Base-by-base conservation (phyloP, 2,113 vertebrate genomes). In the Tetrax tetrax region DNA sequence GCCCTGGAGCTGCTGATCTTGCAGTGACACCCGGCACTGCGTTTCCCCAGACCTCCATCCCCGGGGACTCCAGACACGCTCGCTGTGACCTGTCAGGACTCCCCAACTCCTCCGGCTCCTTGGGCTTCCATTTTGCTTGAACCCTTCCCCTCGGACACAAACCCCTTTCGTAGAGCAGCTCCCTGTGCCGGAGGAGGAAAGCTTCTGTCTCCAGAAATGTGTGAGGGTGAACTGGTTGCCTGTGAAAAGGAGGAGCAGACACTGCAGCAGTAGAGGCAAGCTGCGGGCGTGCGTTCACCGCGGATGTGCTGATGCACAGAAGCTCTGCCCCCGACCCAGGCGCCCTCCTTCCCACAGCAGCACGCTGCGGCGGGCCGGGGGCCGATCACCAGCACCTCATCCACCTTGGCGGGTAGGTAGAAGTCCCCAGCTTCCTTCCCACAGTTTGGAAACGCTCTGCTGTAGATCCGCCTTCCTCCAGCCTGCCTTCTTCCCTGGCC, bases 121-220 rank as follows among this genome's bases (percentile, higher is more conserved):
- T 2, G 8, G 25, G 57, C 14, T 64, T 54, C 37, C 37, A 3
- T 29, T 66, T 54, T 54, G 28, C 48, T n/a, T 2, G 1, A 59
- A 83, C 71, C 51, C 16, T 33, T 69, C 33, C 33, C 41, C 45
- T 68, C 1, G 0, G 53, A 57, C 57, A 27, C 11, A 41, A 72
- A 50, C 16, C 43, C 38, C 56, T 43, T 51, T 69, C 29, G 10
- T 12, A 10, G 63, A 50, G 71, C 54, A 72, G 41, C 61, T 48
- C 43, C 43, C 45, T 0, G 0, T 35, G 38, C 38, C 0, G 1
- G n/a, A 22, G 59, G 12, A 63, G 35, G 31, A 41, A 50, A 60
- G n/a, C 51, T n/a, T 68, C 50, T 80, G 64, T 19, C 59, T 43
- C 63, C 54, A 6, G 5, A 59, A 65, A 48, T 0, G 0, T 16